Evolutionary conservation across 1,140 invertebrate genomes (phyloP), one percentile per base, ranked within the genome.

Genomic region (Papilio dardanus): DNA sequence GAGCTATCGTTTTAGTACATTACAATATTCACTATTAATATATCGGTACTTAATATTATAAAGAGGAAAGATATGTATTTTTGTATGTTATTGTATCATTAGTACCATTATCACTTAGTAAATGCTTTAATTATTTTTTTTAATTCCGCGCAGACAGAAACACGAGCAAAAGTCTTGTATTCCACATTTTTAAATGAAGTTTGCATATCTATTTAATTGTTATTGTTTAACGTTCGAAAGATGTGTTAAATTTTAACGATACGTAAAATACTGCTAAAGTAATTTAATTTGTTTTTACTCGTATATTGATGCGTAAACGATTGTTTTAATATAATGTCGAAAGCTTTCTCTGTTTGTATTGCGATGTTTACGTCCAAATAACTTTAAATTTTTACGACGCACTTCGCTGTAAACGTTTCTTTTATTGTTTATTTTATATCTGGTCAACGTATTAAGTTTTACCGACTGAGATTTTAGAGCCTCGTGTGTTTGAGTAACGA

Each of bases 271-370:
- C 42, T 42, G 7, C 1, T 10, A 16, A 62, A 30, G 21, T 30
- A 16, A 62, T 62, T 30, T 16, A 4, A 62, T 62, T 58, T 12
- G 24, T 62, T 37, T 28, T 28, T 62, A 30, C 30, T 28, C 21
- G 12, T 2, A n/a, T n/a, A n/a, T n/a, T n/a, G 12, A 14, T 62
- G 10, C 1, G 54, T 28, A 62, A 62, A 28, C 21, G 71, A 50
- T 76, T 71, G 74, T 80, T 75, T 62, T 10, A 28, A 6, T 66
- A 77, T 73, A 58, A 74, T 71, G 74, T 80, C 76, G 50, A 71
- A 62, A 30, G 42, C 71, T 73, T 33, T 58, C 71, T 35, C 71
- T 73, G 71, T 73, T 73, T 31, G 33, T 58, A 73, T 19, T n/a
- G 46, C 71, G 71, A 50, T 71, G 69, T 73, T 73, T 73, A 54